Evolutionary conservation across 2,113 vertebrate genomes (phyloP).

Genomic region (Toxotes chatareus): DNA sequence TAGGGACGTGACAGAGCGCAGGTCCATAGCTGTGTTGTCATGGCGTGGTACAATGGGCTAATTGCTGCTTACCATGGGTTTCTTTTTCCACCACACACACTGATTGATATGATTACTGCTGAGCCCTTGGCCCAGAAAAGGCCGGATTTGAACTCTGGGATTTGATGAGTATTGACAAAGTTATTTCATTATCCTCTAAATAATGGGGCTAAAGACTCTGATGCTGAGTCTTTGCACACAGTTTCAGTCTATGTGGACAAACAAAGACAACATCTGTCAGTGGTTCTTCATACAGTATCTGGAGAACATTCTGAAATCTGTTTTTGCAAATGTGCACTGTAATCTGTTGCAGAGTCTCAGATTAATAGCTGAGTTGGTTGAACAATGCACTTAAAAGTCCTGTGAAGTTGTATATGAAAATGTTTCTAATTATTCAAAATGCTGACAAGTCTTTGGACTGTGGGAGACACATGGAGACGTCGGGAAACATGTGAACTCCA

Average conservation of each 20-base stretch:
- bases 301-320: conserved; percentile 34
- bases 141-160: not conserved
- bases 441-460: conserved; percentile 22
- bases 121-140: conserved; percentile 15
- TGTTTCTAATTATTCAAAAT: conserved; percentile 21
- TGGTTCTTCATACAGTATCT: conserved; percentile 13
- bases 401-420: conserved; percentile 19
- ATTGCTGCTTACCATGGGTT: conserved; percentile 19
- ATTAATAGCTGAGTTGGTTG: conserved; percentile 15
- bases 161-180: conserved; percentile 13
- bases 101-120: conserved; percentile 46
- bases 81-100: conserved; percentile 1
- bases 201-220: not conserved
- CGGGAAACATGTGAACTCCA: conserved; percentile 4
- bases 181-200: not conserved
- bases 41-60: conserved; percentile 17
- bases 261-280: conserved; percentile 35
- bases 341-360: conserved; percentile 33
- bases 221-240: not conserved
- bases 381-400: conserved; percentile 5
- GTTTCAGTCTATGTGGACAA: conserved; percentile 8
- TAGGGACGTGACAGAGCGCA: conserved; percentile 66
- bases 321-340: conserved; percentile 22
- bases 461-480: not conserved
- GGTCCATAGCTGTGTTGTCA: conserved; percentile 41